Conservation (phyloP, 2,797 vertebrate genomes). For the Paratrypauchen microcephalus region DNA sequence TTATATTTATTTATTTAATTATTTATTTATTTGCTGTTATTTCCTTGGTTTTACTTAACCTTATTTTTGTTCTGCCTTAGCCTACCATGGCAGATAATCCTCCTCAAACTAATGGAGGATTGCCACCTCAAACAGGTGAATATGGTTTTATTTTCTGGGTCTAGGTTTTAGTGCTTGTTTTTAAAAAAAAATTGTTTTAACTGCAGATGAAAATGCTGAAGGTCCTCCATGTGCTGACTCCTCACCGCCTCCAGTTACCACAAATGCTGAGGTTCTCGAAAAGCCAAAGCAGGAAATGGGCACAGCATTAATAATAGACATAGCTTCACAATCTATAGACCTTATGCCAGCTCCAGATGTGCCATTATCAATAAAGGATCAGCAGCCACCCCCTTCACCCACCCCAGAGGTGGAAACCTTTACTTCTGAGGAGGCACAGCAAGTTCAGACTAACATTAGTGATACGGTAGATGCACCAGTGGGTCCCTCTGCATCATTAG, state of each 20-base stretch:
- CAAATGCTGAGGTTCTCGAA: constrained; percentile 40
- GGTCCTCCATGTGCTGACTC: constrained; percentile 41
- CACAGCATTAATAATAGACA: constrained; percentile 30
- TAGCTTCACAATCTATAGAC: constrained; percentile 35
- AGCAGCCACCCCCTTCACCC: constrained; percentile 41
- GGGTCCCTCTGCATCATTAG: constrained; percentile 34
- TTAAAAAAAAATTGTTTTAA: neutral
- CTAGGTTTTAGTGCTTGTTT: neutral
- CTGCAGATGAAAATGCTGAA: constrained; percentile 62
- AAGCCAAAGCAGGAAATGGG: constrained; percentile 54
- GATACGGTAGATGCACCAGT: constrained; percentile 74
- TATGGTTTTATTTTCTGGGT: neutral
- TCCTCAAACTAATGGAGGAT: constrained; percentile 88
- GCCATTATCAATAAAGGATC: constrained; percentile 63
- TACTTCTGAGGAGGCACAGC: constrained; percentile 35
- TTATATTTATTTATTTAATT: no score
- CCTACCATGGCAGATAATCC: constrained; percentile 74
- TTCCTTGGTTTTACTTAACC: neutral
- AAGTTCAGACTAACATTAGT: constrained; percentile 29
- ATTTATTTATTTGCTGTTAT: neutral
- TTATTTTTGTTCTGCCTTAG: constrained; percentile 37
- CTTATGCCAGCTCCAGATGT: constrained; percentile 52
- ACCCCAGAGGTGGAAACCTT: constrained; percentile 30
- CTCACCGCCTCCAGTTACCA: constrained; percentile 45
- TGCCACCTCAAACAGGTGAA: constrained; percentile 81